Base-by-base conservation (phyloP, 2,113 vertebrate species). In the Vombatus ursinus region DNA sequence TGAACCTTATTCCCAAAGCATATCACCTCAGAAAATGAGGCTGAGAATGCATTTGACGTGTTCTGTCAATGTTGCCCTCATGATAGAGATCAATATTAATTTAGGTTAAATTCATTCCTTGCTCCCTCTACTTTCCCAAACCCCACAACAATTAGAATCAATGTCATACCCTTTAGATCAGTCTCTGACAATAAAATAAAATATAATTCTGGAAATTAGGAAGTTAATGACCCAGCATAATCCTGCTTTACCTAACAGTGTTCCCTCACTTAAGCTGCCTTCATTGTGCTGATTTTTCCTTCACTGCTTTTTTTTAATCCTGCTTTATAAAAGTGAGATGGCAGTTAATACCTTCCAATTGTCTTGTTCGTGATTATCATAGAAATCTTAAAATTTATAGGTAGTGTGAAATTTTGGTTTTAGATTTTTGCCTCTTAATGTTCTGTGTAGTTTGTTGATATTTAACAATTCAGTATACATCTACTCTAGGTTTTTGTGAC, bases 1-100 rank as follows among this genome's bases (percentile, higher is more conserved):
- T 96, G 54, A 96, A 77, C 93, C 48, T 95, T 94, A 23, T 12
- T 90, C 22, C 96, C 28, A 91, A 94, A 92, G 24, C 90, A 24
- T 68, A 53, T 95, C n/a, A 92, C 93, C n/a, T 9, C 5, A 92
- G 92, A 94, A 95, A 49, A 93, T 94, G 50, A 92, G 11, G 1
- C 12, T 94, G 94, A 94, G 54, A 90, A 49, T n/a, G 61, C 61
- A 89, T 68, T 89, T 93, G 11, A 89, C n/a, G 10, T 91, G 90
- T 96, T 95, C 54, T 92, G 44, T 89, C 68, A 90, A 44, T 77
- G 8, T 91, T 77, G 14, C 37, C 31, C 37, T 77, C 16, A n/a
- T 68, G 6, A 37, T n/a, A 68, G 61, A 68, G 4, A 68, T 68
- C 61, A 68, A 19, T n/a, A 68, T 68, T 68, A 68, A 37, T 68